phyloP scores from a whole-genome alignment of 2,888 invertebrate genomes.

The Andrena camellia region DNA sequence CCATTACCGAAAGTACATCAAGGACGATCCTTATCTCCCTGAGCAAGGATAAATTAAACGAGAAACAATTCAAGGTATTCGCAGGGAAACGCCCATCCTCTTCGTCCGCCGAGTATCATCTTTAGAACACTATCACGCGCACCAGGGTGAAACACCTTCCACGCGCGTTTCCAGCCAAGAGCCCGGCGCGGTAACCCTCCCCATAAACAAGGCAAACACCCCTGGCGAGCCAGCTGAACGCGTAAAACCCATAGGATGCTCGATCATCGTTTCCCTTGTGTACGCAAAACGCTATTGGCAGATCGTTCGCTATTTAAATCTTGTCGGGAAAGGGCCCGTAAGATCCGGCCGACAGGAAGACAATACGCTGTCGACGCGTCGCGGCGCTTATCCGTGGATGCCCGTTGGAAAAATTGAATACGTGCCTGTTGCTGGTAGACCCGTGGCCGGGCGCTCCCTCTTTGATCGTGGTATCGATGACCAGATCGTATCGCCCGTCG shows the following conservation, averaged over 20 bases:
- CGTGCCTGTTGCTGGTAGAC: conserved; percentile 43
- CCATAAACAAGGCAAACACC: conserved; percentile 9
- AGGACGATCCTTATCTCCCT: too few species aligned
- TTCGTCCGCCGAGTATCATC: too few species aligned
- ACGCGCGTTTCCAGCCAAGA: background rate
- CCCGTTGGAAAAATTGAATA: conserved; percentile 55
- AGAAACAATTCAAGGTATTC: too few species aligned
- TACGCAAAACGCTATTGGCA: conserved; percentile 17
- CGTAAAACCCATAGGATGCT: background rate
- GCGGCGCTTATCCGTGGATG: background rate
- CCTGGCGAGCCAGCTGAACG: background rate
- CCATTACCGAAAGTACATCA: too few species aligned
- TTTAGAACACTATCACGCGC: background rate
- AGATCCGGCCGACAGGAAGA: conserved; percentile 3
- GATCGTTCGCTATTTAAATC: conserved; percentile 22
- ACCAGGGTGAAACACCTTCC: background rate
- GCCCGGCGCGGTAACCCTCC: background rate
- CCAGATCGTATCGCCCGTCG: conserved; percentile 45
- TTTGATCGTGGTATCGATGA: conserved; percentile 57
- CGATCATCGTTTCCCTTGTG: conserved; percentile 1
- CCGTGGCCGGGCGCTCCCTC: conserved; percentile 10
- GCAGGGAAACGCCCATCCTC: too few species aligned
- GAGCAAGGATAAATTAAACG: too few species aligned
- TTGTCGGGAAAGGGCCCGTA: background rate
- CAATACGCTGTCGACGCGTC: conserved; percentile 20